Conservation (phyloP, 2,888 invertebrate genomes). For the Drosophila picticornis region DNA sequence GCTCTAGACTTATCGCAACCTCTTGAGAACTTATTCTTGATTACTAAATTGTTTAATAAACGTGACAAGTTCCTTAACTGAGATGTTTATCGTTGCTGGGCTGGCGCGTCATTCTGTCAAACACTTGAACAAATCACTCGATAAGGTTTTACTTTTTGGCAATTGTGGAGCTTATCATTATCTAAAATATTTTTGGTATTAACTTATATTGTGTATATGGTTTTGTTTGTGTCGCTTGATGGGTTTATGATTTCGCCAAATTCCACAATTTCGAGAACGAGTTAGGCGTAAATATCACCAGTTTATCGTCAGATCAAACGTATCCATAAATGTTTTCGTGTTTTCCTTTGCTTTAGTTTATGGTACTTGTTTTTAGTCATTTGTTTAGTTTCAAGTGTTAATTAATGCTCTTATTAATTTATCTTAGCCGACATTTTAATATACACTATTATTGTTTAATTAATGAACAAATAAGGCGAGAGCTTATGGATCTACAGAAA, state of each 20-base stretch:
- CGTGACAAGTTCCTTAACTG: conserved; percentile 41
- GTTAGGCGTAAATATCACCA: conserved; percentile 26
- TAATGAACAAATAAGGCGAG: conserved; percentile 9
- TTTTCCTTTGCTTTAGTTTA: conserved; percentile 12
- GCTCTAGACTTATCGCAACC: conserved; percentile 46
- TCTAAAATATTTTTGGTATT: conserved; percentile 11
- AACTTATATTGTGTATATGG: conserved; percentile 6
- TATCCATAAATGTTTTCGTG: conserved; percentile 4
- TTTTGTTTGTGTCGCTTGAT: conserved; percentile 15
- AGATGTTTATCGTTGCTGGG: conserved; percentile 37
- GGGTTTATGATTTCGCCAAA: conserved; percentile 49
- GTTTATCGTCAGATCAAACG: conserved; percentile 19
- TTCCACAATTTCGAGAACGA: conserved; percentile 39
- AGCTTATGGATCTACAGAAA: conserved; percentile 11
- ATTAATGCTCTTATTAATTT: conserved; percentile 33
- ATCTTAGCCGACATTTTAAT: conserved; percentile 16
- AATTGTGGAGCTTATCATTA: conserved; percentile 39
- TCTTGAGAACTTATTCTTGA: conserved; percentile 36
- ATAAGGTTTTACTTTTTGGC: conserved; percentile 29
- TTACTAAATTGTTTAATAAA: conserved; percentile 53
- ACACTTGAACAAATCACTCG: conserved; percentile 35
- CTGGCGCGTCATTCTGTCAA: conserved; percentile 34
- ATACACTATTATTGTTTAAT: conserved; percentile 34
- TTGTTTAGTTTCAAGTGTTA: conserved; percentile 18
- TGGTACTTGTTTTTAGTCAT: conserved; percentile 17